Base-by-base conservation (phyloP, 2,888 invertebrate genomes). In the Polia nebulosa region DNA sequence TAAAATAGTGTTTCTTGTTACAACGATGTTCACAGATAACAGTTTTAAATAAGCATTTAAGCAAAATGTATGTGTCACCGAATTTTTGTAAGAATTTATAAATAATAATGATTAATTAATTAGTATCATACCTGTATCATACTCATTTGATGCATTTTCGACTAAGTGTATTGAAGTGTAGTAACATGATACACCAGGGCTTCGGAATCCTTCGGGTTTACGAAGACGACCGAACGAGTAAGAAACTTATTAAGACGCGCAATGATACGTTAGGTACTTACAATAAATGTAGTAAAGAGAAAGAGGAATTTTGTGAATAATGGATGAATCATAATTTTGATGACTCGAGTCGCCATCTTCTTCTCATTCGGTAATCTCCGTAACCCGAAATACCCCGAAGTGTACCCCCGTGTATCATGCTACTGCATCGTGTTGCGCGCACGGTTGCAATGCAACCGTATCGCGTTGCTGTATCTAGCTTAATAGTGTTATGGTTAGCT, bases 141-240 rank as follows among this genome's bases (percentile, higher is more conserved):
- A 95, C 95, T 95, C 95, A 94, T 89, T 88, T 85, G 85, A 92
- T 92, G 93, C 93, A 93, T 94, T 94, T 92, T 91, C 88, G 90
- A 92, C 88, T 92, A 81, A 76, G 69, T 85, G 78, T 83, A 79
- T 74, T 75, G 68, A 72, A 73, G 66, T 72, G 73, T 66, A 67
- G 80, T 74, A 76, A 64, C 72, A 53, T 76, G 77, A 71, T 80
- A 65, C 60, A 49, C 45, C 32, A 63, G 60, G 15, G 41, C 20
- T 64, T 59, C 41, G 49, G 56, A 32, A 17, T 32, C 8, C 27
- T 59, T 53, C 60, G 69, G 45, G 13, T 13, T 53, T 47, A 6
- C 60, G 66, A 25, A 64, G 9, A 60, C 44, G 25, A 11, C 58
- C 72, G 52, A 72, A 60, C 17, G 15, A 27, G 17, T 49, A 17